Conservation (phyloP, 2,113 vertebrate species). For the Halcyon malimbica region DNA sequence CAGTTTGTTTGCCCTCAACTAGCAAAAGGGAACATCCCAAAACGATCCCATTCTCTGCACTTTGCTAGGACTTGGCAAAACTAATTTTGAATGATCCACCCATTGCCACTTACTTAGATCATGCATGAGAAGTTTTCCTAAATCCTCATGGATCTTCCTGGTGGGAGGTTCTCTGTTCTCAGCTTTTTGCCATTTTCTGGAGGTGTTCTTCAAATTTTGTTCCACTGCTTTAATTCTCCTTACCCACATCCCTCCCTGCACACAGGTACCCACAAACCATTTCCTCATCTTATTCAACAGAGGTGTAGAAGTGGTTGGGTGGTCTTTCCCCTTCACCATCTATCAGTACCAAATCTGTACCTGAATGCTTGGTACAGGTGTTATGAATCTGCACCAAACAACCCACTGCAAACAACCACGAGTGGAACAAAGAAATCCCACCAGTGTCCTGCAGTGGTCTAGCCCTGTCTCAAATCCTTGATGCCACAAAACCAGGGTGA, state of each 20-base stretch:
- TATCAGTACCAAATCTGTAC: not conserved
- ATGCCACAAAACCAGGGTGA: not conserved
- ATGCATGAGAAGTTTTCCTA: not conserved
- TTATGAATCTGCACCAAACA: not conserved
- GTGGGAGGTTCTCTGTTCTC: not conserved
- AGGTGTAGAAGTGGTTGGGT: not conserved
- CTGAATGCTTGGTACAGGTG: not conserved
- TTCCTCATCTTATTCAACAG: not conserved
- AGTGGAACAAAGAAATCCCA: not conserved
- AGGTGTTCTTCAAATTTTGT: not conserved
- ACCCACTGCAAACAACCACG: not conserved
- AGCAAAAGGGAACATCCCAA: not conserved
- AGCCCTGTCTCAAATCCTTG: not conserved
- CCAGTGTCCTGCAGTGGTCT: not conserved
- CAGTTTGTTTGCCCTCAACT: not conserved
- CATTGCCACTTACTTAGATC: not conserved
- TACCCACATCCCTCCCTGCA: not conserved
- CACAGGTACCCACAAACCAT: not conserved
- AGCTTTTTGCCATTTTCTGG: not conserved
- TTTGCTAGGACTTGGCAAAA: not conserved
- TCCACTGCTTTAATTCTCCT: not conserved
- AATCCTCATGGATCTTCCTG: not conserved
- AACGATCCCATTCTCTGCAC: not conserved
- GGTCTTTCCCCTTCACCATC: not conserved
- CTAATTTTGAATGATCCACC: not conserved